Base-by-base conservation (phyloP, 2,113 vertebrate genomes). In the Odocoileus hemionus region DNA sequence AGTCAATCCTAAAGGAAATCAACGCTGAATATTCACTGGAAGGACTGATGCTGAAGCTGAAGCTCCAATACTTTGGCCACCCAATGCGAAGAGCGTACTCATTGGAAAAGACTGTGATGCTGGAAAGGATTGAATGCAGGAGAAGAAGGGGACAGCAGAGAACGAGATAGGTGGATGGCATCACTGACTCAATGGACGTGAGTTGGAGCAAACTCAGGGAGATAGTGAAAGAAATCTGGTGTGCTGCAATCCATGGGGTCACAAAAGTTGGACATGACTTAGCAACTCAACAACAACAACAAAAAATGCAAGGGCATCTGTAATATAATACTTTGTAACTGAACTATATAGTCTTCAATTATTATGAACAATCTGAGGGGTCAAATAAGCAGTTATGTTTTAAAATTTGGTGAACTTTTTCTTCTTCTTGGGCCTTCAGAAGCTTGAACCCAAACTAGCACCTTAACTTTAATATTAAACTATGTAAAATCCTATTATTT, bases 401-500 rank as follows among this genome's bases (percentile, higher is more conserved):
- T 64, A 97, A 97, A 87, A 92, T 57, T 12, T 96, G 52, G 50
- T 78, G 8, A 94, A 80, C 5, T 52, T 54, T 36, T 0, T 43
- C 21, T 67, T 74, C 36, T 1, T n/a, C 26, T 64, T 78, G 78
- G 58, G 23, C 30, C 28, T 50, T 92, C 33, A 79, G 19, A 98
- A 97, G 76, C 23, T 39, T 76, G 67, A 80, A 93, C 47, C 7
- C 30, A 96, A 95, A 94, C 1, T 91, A 55, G 16, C 9, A 93
- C 25, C 21, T 82, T 33, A 57, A 78, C 50, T 86, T 89, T 39
- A 94, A 50, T 64, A 84, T 13, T 74, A 39, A 74, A 90, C 17
- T 85, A 14, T 67, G 55, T 82, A 95, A 97, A 92, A 76, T 80
- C 33, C 54, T 94, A 60, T 39, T 82, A 88, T 83, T 90, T 96